phyloP scores from a whole-genome alignment of 2,888 invertebrate species.

The Diogma glabrata region DNA sequence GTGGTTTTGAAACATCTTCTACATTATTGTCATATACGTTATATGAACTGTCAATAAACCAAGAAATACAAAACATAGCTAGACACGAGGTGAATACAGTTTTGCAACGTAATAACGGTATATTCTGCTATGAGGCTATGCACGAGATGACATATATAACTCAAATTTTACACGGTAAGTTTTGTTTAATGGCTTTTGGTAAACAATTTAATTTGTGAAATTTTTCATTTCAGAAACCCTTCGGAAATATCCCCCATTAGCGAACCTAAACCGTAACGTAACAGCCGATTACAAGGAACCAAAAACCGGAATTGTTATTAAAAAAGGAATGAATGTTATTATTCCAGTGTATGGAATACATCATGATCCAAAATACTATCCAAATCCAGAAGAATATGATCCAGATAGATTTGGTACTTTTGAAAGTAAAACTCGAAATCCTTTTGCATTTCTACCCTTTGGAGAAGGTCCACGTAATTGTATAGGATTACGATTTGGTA shows the following conservation, averaged over 20 bases:
- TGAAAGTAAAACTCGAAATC: slow-evolving; percentile 25
- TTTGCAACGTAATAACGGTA: slow-evolving; percentile 29
- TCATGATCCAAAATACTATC: slow-evolving; percentile 33
- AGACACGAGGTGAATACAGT: slow-evolving; percentile 35
- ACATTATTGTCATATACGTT: slow-evolving; percentile 38
- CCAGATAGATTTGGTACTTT: slow-evolving; percentile 33
- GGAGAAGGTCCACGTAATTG: slow-evolving; percentile 34
- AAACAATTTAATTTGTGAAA: background rate
- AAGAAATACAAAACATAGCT: slow-evolving; percentile 34
- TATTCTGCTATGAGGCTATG: slow-evolving; percentile 38
- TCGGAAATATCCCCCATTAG: slow-evolving; percentile 36
- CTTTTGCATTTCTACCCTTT: slow-evolving; percentile 30
- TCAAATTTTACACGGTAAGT: slow-evolving; percentile 36
- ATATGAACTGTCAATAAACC: slow-evolving; percentile 39
- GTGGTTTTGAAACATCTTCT: slow-evolving; percentile 43
- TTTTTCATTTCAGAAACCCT: slow-evolving; percentile 25
- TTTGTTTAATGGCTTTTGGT: background rate
- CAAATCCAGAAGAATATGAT: slow-evolving; percentile 34
- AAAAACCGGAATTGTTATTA: slow-evolving; percentile 26
- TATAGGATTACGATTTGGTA: slow-evolving; percentile 24
- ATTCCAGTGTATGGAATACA: slow-evolving; percentile 36
- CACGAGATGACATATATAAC: slow-evolving; percentile 39
- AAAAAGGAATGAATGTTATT: slow-evolving; percentile 32
- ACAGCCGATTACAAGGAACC: slow-evolving; percentile 30
- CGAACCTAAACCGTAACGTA: slow-evolving; percentile 33